Evolutionary conservation across 2,113 vertebrate species (phyloP), one percentile per base, ranked within the genome.

Genomic region (Genyomyrus donnyi): DNA sequence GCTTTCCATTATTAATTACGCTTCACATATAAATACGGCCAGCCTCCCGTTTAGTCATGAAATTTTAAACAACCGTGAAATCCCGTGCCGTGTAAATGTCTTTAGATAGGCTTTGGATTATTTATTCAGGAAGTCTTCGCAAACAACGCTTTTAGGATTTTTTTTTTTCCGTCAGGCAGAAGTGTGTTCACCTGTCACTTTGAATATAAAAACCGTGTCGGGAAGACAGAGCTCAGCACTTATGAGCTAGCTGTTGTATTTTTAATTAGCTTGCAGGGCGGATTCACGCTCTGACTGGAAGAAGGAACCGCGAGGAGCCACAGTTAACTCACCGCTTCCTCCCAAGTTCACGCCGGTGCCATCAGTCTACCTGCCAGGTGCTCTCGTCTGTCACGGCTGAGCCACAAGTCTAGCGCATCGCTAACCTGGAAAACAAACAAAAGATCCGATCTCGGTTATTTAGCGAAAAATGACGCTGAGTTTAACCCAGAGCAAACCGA

Each of bases 261-360:
- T 88, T 62, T 88, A 27, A 31, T 58, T 58, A 42, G 13, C 56
- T 35, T 27, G n/a, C n/a, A n/a, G 31, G 35, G 58, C 15, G 21
- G 52, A 42, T 62, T 88, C 35, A 11, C 21, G 5, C 11, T 3
- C 83, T 24, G 45, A 85, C 8, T 19, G 10, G 4, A 19, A 24
- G 9, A n/a, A n/a, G 17, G 45, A 19, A 1, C 15, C 2, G 2
- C 3, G 21, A 48, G 45, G 17, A 9, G 83, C 35, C 1, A 45
- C 83, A 10, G 83, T 11, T 13, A 88, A 93, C 96, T 93, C 93
- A 97, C 96, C 95, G 91, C 91, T 89, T 93, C n/a, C 45, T 46
- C 74, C 53, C 88, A 91, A 93, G 90, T 91, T 91, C 90, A 49
- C 89, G 90, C 93, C 93, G 94, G 94, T 95, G 94, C 95, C 96